phyloP scores from a whole-genome alignment of 2,888 invertebrate species.

The Erynnis tages region DNA sequence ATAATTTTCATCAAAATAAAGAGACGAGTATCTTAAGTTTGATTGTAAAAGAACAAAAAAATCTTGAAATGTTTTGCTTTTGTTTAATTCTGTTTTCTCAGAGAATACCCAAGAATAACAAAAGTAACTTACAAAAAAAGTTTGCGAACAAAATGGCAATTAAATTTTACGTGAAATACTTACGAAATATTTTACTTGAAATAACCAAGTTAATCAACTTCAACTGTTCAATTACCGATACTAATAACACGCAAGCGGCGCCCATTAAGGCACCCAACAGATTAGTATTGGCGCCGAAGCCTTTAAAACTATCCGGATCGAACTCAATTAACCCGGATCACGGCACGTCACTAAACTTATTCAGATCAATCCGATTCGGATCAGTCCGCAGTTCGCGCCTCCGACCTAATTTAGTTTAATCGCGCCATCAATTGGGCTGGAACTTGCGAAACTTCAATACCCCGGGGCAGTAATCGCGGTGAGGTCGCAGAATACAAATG shows the following conservation, averaged over 20 bases:
- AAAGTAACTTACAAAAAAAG: too few relatives aligned
- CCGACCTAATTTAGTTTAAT: slow-evolving; percentile 71
- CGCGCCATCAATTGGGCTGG: slow-evolving; percentile 71
- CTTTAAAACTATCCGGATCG: slow-evolving; percentile 23
- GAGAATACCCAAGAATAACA: too few relatives aligned
- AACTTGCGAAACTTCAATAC: slow-evolving; percentile 66
- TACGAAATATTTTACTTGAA: too few relatives aligned
- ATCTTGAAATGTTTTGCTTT: too few relatives aligned
- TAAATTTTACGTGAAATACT: too few relatives aligned
- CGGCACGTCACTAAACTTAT: slow-evolving; percentile 27
- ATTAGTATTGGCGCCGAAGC: slow-evolving; percentile 4
- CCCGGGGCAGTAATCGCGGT: slow-evolving; percentile 47
- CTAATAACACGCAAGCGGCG: slow-evolving; percentile 7
- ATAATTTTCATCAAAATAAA: too few relatives aligned
- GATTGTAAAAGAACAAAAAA: too few relatives aligned
- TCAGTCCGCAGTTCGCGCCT: slow-evolving; percentile 52
- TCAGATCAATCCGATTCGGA: slow-evolving; percentile 32
- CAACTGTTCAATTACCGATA: too few relatives aligned
- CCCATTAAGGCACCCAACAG: slow-evolving; percentile 7
- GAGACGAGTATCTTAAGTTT: too few relatives aligned
- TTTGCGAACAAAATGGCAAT: too few relatives aligned
- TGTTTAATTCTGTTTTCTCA: too few relatives aligned
- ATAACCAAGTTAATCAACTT: too few relatives aligned
- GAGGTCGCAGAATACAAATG: slow-evolving; percentile 59
- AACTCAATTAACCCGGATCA: slow-evolving; percentile 32